Base-by-base conservation (phyloP, 2,113 vertebrate genomes). In the Aramus guarauna region DNA sequence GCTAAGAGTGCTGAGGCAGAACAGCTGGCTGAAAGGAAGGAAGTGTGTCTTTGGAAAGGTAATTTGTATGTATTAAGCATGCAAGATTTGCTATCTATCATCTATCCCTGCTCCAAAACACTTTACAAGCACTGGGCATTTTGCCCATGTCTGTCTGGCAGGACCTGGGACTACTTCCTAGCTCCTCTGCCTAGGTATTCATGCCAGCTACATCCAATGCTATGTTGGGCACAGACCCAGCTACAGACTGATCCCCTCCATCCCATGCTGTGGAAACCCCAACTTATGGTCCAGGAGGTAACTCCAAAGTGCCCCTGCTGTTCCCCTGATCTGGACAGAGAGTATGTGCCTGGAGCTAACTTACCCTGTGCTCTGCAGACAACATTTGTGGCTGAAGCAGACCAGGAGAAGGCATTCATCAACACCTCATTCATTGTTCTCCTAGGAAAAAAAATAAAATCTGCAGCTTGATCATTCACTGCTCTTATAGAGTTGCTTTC, bases 21-120 rank as follows among this genome's bases (percentile, higher is more conserved):
- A 97, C 90, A 96, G 66, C 89, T 95, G 88, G 60, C 89, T 95
- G 69, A 75, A 95, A 80, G 86, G 73, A 91, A 96, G 82, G 86
- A 96, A 95, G 52, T 75, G 17, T 93, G 56, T 84, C 94, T 92
- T 96, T 94, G 84, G 69, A 95, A 92, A 97, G 83, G 95, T 97
- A 96, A 93, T 93, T 94, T 85, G 26, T 59, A 91, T 95, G 89
- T 58, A 94, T 67, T 88, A 88, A 96, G 76, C 58, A 78, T 8
- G 67, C 53, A 73, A 76, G 58, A 73, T 95, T 95, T 94, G 91
- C 81, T 85, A 64, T 92, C 93, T 94, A n/a, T 81, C 75, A 83
- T 77, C 86, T 86, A 48, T 75, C 79, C 56, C 48, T 78, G 71
- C 83, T 92, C 60, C 75, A 95, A 92, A 96, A 93, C 64, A 86